phyloP scores from a whole-genome alignment of 2,888 invertebrate genomes.

The Candidula unifasciata region DNA sequence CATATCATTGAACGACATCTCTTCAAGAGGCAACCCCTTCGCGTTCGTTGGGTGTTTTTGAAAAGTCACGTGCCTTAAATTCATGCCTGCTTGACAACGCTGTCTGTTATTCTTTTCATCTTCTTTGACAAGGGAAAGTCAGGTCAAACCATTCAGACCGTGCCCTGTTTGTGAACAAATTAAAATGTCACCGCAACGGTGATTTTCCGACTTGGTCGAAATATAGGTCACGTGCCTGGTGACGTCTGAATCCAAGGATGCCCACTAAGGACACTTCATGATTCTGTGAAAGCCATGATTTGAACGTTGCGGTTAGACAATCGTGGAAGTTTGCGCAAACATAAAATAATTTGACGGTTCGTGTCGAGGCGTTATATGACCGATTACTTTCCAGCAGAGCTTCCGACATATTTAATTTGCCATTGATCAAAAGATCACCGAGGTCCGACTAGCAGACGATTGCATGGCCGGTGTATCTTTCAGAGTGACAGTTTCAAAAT shows the following conservation, averaged over 20 bases:
- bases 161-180: conserved; percentile 8
- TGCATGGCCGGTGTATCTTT: too few species aligned
- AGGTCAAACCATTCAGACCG: background rate
- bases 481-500: too few species aligned
- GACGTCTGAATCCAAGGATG: background rate
- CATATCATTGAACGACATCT: conserved; percentile 1
- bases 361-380: background rate
- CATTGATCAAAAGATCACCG: background rate
- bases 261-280: background rate
- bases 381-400: background rate
- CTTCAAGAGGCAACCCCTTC: too few species aligned
- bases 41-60: too few species aligned
- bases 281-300: background rate
- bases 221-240: background rate
- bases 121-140: background rate
- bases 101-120: background rate
- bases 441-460: background rate
- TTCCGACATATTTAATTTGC: background rate
- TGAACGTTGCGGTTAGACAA: background rate
- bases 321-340: background rate
- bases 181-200: conserved; percentile 3
- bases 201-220: too few species aligned
- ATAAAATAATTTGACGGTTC: conserved; percentile 9
- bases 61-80: background rate
- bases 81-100: background rate